phyloP scores from a whole-genome alignment of 2,888 invertebrate species.

The Lysandra bellargus region DNA sequence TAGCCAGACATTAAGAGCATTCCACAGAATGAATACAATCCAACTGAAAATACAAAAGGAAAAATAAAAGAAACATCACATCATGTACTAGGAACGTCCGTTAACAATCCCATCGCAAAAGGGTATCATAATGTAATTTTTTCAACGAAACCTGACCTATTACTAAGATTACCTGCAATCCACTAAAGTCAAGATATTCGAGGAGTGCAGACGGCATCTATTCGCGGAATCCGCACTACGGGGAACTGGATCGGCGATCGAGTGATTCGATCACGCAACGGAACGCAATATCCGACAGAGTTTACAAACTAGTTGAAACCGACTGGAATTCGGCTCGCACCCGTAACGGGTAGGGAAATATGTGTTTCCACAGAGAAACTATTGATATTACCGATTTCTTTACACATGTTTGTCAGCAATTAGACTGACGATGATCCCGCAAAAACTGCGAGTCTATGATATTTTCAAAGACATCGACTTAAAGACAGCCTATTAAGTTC shows the following conservation, averaged over 20 bases:
- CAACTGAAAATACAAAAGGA: background rate
- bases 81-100: conserved; percentile 4
- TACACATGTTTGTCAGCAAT: background rate
- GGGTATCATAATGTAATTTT: conserved; percentile 1
- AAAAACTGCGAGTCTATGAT: background rate
- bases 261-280: conserved; percentile 60
- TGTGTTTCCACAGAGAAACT: conserved; percentile 31
- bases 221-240: conserved; percentile 54
- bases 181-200: conserved; percentile 18
- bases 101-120: background rate
- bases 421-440: background rate
- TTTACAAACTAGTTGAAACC: conserved; percentile 45
- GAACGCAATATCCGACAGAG: conserved; percentile 54
- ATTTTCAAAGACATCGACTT: background rate
- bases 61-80: background rate
- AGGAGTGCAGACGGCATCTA: conserved; percentile 42
- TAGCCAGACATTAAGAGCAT: background rate
- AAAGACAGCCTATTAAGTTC: background rate
- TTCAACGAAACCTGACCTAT: conserved; percentile 15
- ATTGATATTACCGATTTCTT: conserved; percentile 27
- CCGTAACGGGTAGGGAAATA: conserved; percentile 40
- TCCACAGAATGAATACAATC: background rate
- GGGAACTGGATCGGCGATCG: conserved; percentile 56
- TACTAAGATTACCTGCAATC: conserved; percentile 17
- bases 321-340: conserved; percentile 38